Evolutionary conservation across 2,113 vertebrate genomes (phyloP).

Genomic region (Entelurus aequoreus): DNA sequence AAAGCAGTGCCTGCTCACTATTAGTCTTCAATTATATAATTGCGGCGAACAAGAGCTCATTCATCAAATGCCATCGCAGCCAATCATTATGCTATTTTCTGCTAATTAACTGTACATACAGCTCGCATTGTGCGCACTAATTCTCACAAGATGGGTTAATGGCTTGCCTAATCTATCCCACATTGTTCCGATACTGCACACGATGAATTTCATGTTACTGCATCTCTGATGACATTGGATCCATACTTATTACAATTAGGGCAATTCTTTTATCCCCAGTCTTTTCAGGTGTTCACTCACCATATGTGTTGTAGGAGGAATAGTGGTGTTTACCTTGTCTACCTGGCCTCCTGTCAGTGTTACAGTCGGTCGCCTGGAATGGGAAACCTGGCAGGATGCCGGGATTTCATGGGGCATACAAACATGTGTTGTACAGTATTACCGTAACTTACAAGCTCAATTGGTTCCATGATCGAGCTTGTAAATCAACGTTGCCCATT

Average conservation of each 20-base stretch:
- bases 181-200: slow-evolving; percentile 36
- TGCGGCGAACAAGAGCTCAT: slow-evolving; percentile 49
- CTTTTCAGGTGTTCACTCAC: too few relatives aligned
- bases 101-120: slow-evolving; percentile 53
- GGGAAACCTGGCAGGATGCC: slow-evolving; percentile 17
- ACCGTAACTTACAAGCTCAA: too few relatives aligned
- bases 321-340: slow-evolving; percentile 16
- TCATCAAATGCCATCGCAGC: slow-evolving; percentile 43
- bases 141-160: slow-evolving; percentile 48
- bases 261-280: too few relatives aligned
- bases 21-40: slow-evolving; percentile 51
- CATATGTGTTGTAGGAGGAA: not conserved
- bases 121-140: slow-evolving; percentile 42
- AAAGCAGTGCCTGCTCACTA: slow-evolving; percentile 39
- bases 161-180: slow-evolving; percentile 49
- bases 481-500: too few relatives aligned
- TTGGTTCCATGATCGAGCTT: too few relatives aligned
- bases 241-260: too few relatives aligned
- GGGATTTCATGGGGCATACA: slow-evolving; percentile 11
- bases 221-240: too few relatives aligned
- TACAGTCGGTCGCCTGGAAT: slow-evolving; percentile 32
- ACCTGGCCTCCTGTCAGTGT: slow-evolving; percentile 27
- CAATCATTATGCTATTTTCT: slow-evolving; percentile 47
- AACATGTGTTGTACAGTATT: slow-evolving; percentile 28
- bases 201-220: slow-evolving; percentile 9